Evolutionary conservation across 1,140 invertebrate species (phyloP).

Genomic region (Atopsyche davidsoni): DNA sequence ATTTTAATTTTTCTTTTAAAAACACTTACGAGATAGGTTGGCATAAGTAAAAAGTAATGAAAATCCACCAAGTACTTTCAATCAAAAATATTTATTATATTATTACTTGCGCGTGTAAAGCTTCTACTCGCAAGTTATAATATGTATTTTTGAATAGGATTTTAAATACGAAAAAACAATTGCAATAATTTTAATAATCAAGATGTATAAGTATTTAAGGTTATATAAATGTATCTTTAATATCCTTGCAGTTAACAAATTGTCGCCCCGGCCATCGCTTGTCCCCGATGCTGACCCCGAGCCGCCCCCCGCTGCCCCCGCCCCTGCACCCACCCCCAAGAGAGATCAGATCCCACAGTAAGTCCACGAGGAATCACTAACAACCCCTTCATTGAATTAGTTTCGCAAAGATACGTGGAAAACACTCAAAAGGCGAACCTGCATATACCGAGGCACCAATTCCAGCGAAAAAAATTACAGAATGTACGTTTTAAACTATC

Average conservation of each 20-base stretch:
- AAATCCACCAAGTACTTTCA: not conserved
- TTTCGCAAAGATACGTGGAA: too few species aligned
- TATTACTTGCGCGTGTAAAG: not conserved
- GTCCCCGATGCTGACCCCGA: constrained; percentile 47
- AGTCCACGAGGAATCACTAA: too few species aligned
- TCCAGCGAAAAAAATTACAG: too few species aligned
- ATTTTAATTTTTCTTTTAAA: too few species aligned
- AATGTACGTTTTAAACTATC: too few species aligned
- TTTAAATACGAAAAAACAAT: not conserved
- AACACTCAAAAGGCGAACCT: too few species aligned
- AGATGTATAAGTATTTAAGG: not conserved
- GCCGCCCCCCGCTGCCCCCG: constrained; percentile 34
- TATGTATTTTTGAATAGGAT: not conserved
- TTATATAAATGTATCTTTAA: not conserved
- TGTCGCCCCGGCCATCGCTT: constrained; percentile 55
- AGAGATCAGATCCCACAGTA: constrained; percentile 43
- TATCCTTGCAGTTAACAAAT: constrained; percentile 54
- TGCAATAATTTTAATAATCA: too few species aligned
- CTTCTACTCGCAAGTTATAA: too few species aligned
- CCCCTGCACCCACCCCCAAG: constrained; percentile 37
- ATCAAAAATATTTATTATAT: not conserved
- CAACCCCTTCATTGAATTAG: too few species aligned
- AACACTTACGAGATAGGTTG: too few species aligned
- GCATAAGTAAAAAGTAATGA: too few species aligned
- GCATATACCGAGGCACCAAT: too few species aligned